Conservation (phyloP, 2,888 invertebrate species). For the Lacanobia wlatinum region DNA sequence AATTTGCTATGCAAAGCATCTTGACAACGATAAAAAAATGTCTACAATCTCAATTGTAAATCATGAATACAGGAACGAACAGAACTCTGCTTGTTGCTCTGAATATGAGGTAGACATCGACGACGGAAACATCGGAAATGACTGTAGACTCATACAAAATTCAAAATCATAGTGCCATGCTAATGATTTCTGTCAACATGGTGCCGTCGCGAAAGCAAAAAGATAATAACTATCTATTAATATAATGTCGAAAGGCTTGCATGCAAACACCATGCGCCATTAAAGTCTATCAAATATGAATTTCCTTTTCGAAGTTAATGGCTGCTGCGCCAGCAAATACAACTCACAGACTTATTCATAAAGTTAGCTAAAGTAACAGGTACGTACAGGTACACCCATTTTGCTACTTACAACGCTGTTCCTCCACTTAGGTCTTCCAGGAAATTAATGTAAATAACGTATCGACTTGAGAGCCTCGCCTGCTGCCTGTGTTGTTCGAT, state of each 20-base stretch:
- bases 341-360: not conserved
- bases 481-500: not conserved
- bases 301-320: not conserved
- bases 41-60: not conserved
- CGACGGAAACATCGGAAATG: not conserved
- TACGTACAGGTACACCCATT: not conserved
- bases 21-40: not conserved
- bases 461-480: not conserved
- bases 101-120: not conserved
- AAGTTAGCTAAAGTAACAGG: not conserved
- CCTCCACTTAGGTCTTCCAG: not conserved
- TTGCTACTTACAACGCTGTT: not conserved
- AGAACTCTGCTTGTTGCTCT: not conserved
- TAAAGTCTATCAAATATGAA: too few species aligned
- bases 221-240: too few species aligned
- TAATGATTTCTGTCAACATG: too few species aligned
- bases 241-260: too few species aligned
- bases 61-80: not conserved
- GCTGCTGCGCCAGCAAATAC: not conserved
- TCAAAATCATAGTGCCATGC: too few species aligned
- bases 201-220: not conserved
- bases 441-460: not conserved
- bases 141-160: too few species aligned
- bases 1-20: not conserved
- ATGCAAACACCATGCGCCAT: too few species aligned